These are phyloP conservation scores for Oxytorus armatus DNA, from an alignment of 2,888 invertebrate species.

Conservation along the genomic window DNA sequence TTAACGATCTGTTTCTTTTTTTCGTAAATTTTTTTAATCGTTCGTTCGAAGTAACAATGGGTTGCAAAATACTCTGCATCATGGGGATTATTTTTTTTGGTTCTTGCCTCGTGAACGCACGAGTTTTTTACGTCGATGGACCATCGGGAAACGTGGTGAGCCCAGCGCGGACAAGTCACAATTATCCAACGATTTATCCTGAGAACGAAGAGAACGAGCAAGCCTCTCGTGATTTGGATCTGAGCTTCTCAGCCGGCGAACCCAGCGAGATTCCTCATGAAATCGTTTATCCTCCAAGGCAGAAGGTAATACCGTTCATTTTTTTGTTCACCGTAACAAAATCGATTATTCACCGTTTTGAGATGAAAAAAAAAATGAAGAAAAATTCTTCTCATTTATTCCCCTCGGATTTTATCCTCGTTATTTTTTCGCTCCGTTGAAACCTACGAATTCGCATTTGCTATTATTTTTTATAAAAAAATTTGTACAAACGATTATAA, in stretches of 20 bases:
- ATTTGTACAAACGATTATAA: neutral
- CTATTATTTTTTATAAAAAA: too few species aligned
- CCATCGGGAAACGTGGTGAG: slow-evolving; percentile 27
- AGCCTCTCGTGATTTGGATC: slow-evolving; percentile 78
- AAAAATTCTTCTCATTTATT: too few species aligned
- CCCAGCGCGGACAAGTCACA: slow-evolving; percentile 64
- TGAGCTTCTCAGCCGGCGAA: slow-evolving; percentile 76
- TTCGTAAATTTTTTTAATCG: too few species aligned
- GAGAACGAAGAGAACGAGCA: slow-evolving; percentile 70
- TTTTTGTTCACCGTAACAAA: neutral
- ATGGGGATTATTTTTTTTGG: slow-evolving; percentile 65
- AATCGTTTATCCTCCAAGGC: slow-evolving; percentile 52
- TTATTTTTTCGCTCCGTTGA: too few species aligned
- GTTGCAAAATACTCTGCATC: slow-evolving; percentile 64
- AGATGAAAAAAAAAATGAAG: too few species aligned
- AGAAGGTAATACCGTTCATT: slow-evolving; percentile 66
- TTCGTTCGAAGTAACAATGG: slow-evolving; percentile 59
- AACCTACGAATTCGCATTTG: too few species aligned
- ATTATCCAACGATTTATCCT: slow-evolving; percentile 64
- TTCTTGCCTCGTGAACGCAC: slow-evolving; percentile 56
- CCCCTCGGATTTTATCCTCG: too few species aligned
- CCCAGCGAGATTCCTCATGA: slow-evolving; percentile 54
- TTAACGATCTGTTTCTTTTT: too few species aligned
- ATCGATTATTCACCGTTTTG: neutral
- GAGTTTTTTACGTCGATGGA: slow-evolving; percentile 64